Evolutionary conservation across 2,113 vertebrate genomes (phyloP), one percentile per base, ranked within the genome.

Genomic region (Rhinoptilus africanus): DNA sequence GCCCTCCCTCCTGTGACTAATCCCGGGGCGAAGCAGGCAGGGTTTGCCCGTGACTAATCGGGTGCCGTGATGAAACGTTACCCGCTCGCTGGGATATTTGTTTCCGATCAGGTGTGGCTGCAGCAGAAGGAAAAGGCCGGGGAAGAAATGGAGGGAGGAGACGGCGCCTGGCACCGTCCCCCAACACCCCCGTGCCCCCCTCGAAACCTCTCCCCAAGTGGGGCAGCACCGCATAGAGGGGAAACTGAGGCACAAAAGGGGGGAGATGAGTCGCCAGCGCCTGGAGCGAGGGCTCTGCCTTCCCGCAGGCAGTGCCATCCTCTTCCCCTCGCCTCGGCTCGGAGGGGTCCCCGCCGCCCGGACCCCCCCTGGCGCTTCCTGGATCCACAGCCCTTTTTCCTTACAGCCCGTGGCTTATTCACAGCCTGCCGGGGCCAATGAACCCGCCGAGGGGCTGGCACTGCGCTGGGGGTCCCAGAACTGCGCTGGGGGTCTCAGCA

Each of bases 101-200:
- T 71, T 94, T 72, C 78, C 57, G 15, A 1, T 85, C 91, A 95
- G 85, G 91, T 91, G 95, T 79, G 93, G 88, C 57, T 66, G 81
- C 67, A 83, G 78, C 28, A 8, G 57, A 20, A 67, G 15, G 82
- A 50, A 67, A 54, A 2, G 18, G 20, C 3, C 4, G 26, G 21
- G 34, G 56, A 8, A 50, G 75, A 10, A 81, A 30, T 14, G 50
- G 63, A 59, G 6, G 37, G 8, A 10, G 23, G 23, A 43, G 28
- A 17, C 9, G n/a, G 32, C 3, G 24, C 59, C 53, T 27, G 50
- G 83, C 39, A 24, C 32, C 1, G 1, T 30, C 39, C 63, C 50
- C 47, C 39, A 21, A 2, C 15, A 30, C 51, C 27, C 8, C 27
- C 53, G 16, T 6, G 28, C 16, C 19, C 23, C 10, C 50, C 39